phyloP scores from a whole-genome alignment of 1,140 invertebrate species.

The Scaptomyza pallida region DNA sequence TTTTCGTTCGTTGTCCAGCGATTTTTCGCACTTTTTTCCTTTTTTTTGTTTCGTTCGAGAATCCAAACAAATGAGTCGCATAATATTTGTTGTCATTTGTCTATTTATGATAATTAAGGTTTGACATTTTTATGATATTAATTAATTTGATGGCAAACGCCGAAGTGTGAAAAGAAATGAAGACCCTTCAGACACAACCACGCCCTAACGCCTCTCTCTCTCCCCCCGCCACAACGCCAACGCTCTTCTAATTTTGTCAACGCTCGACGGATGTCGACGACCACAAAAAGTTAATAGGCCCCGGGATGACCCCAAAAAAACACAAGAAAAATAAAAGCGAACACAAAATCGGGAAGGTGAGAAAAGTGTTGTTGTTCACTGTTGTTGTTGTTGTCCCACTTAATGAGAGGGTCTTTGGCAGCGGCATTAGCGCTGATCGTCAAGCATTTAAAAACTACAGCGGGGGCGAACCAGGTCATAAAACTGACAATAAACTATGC shows the following conservation, averaged over 20 bases:
- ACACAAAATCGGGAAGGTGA: conserved; percentile 65
- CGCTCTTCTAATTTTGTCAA: conserved; percentile 74
- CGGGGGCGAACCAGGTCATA: conserved; percentile 57
- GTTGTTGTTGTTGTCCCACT: conserved; percentile 45
- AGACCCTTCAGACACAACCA: conserved; percentile 18
- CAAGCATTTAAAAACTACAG: conserved; percentile 69
- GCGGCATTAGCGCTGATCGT: conserved; percentile 69
- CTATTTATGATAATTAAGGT: conserved; percentile 80
- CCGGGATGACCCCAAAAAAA: conserved; percentile 62
- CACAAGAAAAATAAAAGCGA: too few species aligned
- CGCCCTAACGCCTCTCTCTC: neutral
- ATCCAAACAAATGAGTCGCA: conserved; percentile 63
- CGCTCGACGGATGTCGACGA: conserved; percentile 67
- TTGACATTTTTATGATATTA: conserved; percentile 81
- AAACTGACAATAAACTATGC: conserved; percentile 67
- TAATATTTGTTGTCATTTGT: conserved; percentile 80
- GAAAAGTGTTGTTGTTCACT: conserved; percentile 59
- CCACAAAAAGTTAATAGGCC: conserved; percentile 77
- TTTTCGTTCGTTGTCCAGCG: neutral
- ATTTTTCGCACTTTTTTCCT: conserved; percentile 39
- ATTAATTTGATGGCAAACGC: conserved; percentile 64
- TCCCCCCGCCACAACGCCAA: conserved; percentile 43
- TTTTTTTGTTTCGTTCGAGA: conserved; percentile 20
- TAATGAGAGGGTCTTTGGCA: conserved; percentile 43
- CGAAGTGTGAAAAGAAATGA: conserved; percentile 38